Conservation (phyloP, 2,888 invertebrate species). For the Clostera curtula region DNA sequence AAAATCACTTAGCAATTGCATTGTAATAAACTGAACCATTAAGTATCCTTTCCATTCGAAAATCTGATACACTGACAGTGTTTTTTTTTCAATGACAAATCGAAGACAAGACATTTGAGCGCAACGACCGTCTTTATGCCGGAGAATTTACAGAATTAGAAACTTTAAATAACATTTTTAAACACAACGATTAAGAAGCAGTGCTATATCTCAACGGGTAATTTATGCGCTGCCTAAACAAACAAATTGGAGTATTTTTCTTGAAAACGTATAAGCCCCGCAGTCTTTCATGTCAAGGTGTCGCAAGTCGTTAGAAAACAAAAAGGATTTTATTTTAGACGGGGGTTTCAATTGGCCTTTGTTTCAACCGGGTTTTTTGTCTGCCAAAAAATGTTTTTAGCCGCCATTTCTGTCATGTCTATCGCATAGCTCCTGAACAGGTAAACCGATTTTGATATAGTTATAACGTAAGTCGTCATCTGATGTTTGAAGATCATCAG, state of each 20-base stretch:
- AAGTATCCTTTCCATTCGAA: too few relatives aligned
- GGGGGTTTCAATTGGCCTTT: too few relatives aligned
- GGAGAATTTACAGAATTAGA: constrained; percentile 35
- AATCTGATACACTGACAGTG: too few relatives aligned
- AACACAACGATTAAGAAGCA: constrained; percentile 38
- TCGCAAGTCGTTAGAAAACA: constrained; percentile 8
- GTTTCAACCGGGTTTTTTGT: too few relatives aligned
- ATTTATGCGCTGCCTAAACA: constrained; percentile 38
- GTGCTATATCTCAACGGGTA: constrained; percentile 36
- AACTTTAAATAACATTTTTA: constrained; percentile 32
- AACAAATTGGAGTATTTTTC: constrained; percentile 28
- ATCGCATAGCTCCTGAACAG: too few relatives aligned
- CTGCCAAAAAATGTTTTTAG: too few relatives aligned
- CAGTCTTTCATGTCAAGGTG: constrained; percentile 15
- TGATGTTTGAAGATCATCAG: too few relatives aligned
- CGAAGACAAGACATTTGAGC: constrained; percentile 31
- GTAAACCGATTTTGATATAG: too few relatives aligned
- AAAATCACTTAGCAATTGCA: too few relatives aligned
- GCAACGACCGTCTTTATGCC: constrained; percentile 36
- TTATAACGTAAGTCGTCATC: too few relatives aligned
- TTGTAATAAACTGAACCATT: too few relatives aligned
- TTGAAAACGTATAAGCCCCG: constrained; percentile 23
- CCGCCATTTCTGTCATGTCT: too few relatives aligned
- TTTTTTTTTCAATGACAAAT: constrained; percentile 11
- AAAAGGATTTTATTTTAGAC: constrained; percentile 14